phyloP scores from a whole-genome alignment of 2,797 vertebrate genomes.

The Melanotaenia nigrans region DNA sequence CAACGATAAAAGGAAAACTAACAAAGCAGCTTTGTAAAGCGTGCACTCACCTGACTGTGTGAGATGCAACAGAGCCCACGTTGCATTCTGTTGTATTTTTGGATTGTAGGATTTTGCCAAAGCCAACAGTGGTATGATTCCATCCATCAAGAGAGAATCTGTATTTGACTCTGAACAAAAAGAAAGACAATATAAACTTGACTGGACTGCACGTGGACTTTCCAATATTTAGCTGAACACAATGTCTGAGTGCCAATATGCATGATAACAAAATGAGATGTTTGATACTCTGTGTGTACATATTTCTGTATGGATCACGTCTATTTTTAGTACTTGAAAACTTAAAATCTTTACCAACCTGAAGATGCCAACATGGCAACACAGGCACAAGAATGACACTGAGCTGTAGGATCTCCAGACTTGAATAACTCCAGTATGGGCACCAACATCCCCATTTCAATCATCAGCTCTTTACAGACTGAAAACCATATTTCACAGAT shows the following conservation, averaged over 20 bases:
- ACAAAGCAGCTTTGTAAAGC: background rate
- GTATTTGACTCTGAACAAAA: slow-evolving; percentile 68
- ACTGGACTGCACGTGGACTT: background rate
- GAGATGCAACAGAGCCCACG: slow-evolving; percentile 85
- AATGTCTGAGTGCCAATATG: background rate
- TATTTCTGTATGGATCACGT: background rate
- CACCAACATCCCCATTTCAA: slow-evolving; percentile 85
- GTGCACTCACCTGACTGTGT: slow-evolving; percentile 81
- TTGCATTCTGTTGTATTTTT: slow-evolving; percentile 83
- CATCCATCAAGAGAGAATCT: slow-evolving; percentile 78
- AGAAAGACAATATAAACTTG: background rate
- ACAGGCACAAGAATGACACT: slow-evolving; percentile 86
- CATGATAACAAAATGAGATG: background rate
- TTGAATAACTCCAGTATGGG: slow-evolving; percentile 85
- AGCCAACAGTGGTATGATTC: slow-evolving; percentile 79
- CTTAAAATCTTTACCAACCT: slow-evolving; percentile 70
- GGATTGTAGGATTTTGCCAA: slow-evolving; percentile 84
- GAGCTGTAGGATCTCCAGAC: slow-evolving; percentile 81
- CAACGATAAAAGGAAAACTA: background rate
- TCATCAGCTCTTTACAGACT: slow-evolving; percentile 81
- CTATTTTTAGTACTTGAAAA: background rate
- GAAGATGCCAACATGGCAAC: slow-evolving; percentile 81
- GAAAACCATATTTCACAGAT: slow-evolving; percentile 30
- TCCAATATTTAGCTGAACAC: background rate
- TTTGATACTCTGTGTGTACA: no score